phyloP scores from a whole-genome alignment of 2,797 vertebrate species.

The Thripadectes ignobilis region DNA sequence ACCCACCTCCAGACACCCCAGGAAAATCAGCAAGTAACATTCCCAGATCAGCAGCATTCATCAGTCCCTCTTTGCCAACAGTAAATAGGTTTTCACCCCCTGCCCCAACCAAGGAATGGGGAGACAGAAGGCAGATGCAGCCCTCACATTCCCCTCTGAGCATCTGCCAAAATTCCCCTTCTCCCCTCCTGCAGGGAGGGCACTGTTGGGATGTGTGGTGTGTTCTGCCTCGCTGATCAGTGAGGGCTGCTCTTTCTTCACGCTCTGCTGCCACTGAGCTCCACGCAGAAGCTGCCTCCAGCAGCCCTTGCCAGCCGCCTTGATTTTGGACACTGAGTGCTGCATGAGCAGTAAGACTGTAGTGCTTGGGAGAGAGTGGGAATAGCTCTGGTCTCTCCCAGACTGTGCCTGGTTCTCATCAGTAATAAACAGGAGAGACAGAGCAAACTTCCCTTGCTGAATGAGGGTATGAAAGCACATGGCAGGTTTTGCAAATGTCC shows the following conservation, averaged over 20 bases:
- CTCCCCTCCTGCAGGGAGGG: not conserved
- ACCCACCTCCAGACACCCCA: not conserved
- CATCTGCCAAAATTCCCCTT: not conserved
- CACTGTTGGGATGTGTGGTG: not conserved
- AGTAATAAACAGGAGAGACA: not conserved
- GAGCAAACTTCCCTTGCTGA: not conserved
- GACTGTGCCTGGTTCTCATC: not conserved
- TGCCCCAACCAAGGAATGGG: not conserved
- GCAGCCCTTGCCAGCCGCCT: constrained; percentile 9
- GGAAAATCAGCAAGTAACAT: not conserved
- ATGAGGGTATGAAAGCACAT: not conserved
- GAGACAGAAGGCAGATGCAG: not conserved
- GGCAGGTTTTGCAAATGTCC: not conserved
- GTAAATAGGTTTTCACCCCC: not conserved
- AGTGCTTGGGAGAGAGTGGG: not conserved
- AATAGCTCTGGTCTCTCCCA: not conserved
- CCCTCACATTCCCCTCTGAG: not conserved
- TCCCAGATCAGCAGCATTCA: not conserved
- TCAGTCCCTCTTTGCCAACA: not conserved
- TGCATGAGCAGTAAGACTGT: not conserved
- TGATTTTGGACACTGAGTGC: not conserved
- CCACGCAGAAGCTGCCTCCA: not conserved
- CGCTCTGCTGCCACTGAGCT: not conserved
- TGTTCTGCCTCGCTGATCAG: not conserved
- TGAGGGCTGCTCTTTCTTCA: not conserved